These are phyloP conservation scores for Acanthochromis polyacanthus DNA, from an alignment of 2,113 vertebrate genomes.

Conservation along the genomic window DNA sequence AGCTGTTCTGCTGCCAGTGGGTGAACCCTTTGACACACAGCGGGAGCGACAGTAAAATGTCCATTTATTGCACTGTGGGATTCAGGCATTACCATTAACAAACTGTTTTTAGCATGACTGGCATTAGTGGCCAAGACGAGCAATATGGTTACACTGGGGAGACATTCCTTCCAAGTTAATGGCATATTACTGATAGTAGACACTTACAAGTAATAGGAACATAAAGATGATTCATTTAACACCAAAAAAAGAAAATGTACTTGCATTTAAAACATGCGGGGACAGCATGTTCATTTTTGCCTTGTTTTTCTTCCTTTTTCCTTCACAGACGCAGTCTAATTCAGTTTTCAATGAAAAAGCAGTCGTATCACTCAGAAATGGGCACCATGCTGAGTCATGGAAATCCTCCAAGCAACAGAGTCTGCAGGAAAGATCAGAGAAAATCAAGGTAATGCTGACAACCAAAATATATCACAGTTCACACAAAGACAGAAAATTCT, in stretches of 20 bases:
- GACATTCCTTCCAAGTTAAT: not conserved
- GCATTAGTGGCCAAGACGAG: not conserved
- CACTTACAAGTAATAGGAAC: not conserved
- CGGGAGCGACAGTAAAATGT: conserved; percentile 21
- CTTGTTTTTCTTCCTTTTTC: conserved; percentile 7
- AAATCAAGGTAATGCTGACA: conserved; percentile 82
- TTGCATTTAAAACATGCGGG: not conserved
- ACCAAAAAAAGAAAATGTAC: not conserved
- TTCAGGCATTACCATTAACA: conserved; percentile 16
- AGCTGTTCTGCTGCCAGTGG: conserved; percentile 30
- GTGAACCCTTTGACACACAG: conserved; percentile 19
- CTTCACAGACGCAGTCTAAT: conserved; percentile 57
- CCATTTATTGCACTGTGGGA: conserved; percentile 26
- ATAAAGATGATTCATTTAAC: not conserved
- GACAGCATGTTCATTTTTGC: conserved; percentile 9
- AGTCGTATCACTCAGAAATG: conserved; percentile 65
- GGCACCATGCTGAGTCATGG: conserved; percentile 72
- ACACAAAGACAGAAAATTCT: conserved; percentile 22
- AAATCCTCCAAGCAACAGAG: conserved; percentile 74
- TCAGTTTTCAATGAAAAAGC: conserved; percentile 63
- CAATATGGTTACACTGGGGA: not conserved
- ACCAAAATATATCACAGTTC: conserved; percentile 25
- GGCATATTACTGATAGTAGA: not conserved
- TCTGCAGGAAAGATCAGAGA: conserved; percentile 70
- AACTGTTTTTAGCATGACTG: conserved; percentile 31